Conservation (phyloP, 2,888 invertebrate species). For the Ceramica pisi region DNA sequence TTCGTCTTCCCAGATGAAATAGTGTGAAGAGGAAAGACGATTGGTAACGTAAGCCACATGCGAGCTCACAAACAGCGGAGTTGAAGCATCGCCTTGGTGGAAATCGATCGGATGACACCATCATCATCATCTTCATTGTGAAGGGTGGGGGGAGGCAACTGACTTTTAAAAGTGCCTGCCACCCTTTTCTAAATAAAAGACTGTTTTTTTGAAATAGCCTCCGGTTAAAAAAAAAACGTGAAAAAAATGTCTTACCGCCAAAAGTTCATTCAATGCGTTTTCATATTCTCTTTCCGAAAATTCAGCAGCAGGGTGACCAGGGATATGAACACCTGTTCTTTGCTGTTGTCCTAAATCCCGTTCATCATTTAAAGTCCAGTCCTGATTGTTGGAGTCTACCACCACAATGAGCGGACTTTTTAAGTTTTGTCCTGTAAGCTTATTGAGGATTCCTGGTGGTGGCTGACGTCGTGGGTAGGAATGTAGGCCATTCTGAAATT, state of each 20-base stretch:
- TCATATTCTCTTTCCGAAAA: slow-evolving; percentile 9
- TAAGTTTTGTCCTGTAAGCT: slow-evolving; percentile 12
- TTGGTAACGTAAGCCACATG: too few relatives aligned
- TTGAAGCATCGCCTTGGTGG: too few relatives aligned
- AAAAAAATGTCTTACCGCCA: slow-evolving; percentile 11
- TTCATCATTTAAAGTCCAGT: slow-evolving; percentile 3
- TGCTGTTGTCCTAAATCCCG: neutral
- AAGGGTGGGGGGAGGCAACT: too few relatives aligned
- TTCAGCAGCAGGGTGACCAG: neutral
- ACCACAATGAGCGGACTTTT: slow-evolving; percentile 35
- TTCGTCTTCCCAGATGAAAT: too few relatives aligned
- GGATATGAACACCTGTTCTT: neutral
- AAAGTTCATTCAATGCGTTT: slow-evolving; percentile 7
- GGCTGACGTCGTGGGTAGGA: slow-evolving; percentile 5
- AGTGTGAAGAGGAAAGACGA: too few relatives aligned
- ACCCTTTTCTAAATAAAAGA: too few relatives aligned
- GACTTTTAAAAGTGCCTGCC: too few relatives aligned
- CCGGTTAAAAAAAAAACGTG: neutral
- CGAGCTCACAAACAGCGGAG: too few relatives aligned
- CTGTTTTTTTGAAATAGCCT: too few relatives aligned
- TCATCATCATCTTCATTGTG: too few relatives aligned
- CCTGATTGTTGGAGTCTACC: slow-evolving; percentile 19
- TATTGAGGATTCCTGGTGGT: slow-evolving; percentile 28
- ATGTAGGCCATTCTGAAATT: slow-evolving; percentile 23
- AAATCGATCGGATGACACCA: too few relatives aligned